A percentile compares a stretch with the other conserved stretches of the same genome.
Conservation (phyloP, 2,797 vertebrate species). For the Ara ararauna region DNA sequence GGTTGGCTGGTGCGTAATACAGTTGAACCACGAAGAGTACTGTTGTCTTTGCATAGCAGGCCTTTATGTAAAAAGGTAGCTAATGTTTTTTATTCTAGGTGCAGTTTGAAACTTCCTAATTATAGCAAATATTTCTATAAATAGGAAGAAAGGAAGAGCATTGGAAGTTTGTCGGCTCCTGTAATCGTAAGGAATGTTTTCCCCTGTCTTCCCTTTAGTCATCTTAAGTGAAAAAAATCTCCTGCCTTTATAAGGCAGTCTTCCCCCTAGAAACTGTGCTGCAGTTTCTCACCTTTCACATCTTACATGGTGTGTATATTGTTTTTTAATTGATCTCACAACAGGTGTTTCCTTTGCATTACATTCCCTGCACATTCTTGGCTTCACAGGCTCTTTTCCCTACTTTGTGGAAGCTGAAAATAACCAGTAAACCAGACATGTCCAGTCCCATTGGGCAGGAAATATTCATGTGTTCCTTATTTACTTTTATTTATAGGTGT, state of each 20-base stretch:
- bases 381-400: background rate
- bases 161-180: background rate
- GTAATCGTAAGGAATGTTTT: background rate
- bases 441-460: background rate
- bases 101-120: background rate
- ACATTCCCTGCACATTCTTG: conserved; percentile 22
- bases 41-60: background rate
- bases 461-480: background rate
- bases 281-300: background rate
- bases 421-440: background rate
- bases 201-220: background rate
- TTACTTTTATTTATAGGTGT: conserved; percentile 4
- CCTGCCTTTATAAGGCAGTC: conserved; percentile 8
- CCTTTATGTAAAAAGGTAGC: background rate
- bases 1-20: background rate
- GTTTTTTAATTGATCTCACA: conserved; percentile 24
- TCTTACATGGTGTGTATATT: background rate
- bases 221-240: background rate
- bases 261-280: background rate
- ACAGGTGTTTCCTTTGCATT: conserved; percentile 62
- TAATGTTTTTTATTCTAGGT: background rate
- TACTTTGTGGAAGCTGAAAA: conserved; percentile 36
- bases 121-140: background rate
- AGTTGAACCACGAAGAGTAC: background rate
- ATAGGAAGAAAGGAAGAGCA: background rate